A percentile compares a stretch with the other conserved stretches of the same genome.
phyloP scores from a whole-genome alignment of 2,888 invertebrate species.

The Drosophila mettleri region DNA sequence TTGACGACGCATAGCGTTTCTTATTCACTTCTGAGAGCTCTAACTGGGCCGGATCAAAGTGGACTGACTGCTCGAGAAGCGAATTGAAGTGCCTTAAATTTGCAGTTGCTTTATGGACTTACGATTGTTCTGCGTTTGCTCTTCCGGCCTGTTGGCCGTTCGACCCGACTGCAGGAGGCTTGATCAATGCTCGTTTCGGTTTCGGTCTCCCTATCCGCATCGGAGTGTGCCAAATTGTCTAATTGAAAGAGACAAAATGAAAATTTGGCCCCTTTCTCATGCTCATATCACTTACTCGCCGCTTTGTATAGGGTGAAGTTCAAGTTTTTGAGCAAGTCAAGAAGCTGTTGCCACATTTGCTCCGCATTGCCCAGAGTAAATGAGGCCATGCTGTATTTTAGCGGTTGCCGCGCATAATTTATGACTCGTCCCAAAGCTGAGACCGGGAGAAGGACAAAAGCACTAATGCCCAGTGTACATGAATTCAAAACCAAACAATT shows the following conservation, averaged over 20 bases:
- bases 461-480: background rate
- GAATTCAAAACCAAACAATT: constrained; percentile 18
- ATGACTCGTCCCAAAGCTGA: background rate
- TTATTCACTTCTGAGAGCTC: background rate
- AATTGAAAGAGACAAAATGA: background rate
- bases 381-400: background rate
- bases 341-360: background rate
- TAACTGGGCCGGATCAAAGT: background rate
- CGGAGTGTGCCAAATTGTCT: background rate
- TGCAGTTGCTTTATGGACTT: background rate
- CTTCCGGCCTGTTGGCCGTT: rapidly evolving
- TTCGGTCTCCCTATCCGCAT: background rate
- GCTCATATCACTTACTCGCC: background rate
- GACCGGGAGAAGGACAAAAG: background rate
- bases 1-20: background rate
- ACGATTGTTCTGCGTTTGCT: background rate
- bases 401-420: constrained; percentile 5
- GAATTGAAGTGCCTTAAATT: too few species aligned
- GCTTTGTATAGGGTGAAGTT: background rate
- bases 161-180: background rate
- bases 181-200: background rate
- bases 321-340: background rate
- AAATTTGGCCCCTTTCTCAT: background rate
- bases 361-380: background rate
- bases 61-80: background rate